A percentile compares a stretch with the other conserved stretches of the same genome.
Evolutionary conservation across 2,797 vertebrate genomes (phyloP).

Genomic region (Hippocampus kuda): DNA sequence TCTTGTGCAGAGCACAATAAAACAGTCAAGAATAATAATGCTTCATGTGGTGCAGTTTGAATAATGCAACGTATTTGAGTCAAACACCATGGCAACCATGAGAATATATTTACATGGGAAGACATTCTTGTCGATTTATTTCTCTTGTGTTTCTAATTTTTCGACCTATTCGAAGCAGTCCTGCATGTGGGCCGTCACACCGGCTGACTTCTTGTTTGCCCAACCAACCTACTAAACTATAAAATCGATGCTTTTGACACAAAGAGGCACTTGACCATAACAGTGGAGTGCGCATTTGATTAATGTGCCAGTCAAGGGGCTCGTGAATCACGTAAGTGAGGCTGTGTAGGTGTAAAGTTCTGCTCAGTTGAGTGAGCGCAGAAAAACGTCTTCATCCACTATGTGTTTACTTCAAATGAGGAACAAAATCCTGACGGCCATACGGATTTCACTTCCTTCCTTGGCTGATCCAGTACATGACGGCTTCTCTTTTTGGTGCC

Average conservation of each 20-base stretch:
- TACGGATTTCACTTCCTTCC: background rate
- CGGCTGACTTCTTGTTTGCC: constrained; percentile 1
- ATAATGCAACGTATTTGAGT: background rate
- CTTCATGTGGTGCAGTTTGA: background rate
- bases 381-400: constrained; percentile 4
- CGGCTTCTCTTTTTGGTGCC: background rate
- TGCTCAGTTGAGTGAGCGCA: background rate
- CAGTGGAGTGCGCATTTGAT: constrained; percentile 39
- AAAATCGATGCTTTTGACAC: constrained; percentile 43
- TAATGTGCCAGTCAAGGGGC: constrained; percentile 44
- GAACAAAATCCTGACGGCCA: background rate
- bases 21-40: background rate
- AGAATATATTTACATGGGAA: too few species aligned
- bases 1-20: background rate
- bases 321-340: constrained; percentile 39
- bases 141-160: background rate
- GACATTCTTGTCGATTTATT: background rate
- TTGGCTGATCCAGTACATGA: background rate
- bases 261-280: constrained; percentile 37
- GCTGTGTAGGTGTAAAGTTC: constrained; percentile 11
- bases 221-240: constrained; percentile 30
- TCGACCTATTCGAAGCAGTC: background rate
- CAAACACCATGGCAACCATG: background rate
- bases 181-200: background rate
- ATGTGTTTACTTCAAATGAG: constrained; percentile 1